These are phyloP conservation scores for Drosophila emarginata DNA, from an alignment of 2,888 invertebrate genomes.

Conservation along the genomic window DNA sequence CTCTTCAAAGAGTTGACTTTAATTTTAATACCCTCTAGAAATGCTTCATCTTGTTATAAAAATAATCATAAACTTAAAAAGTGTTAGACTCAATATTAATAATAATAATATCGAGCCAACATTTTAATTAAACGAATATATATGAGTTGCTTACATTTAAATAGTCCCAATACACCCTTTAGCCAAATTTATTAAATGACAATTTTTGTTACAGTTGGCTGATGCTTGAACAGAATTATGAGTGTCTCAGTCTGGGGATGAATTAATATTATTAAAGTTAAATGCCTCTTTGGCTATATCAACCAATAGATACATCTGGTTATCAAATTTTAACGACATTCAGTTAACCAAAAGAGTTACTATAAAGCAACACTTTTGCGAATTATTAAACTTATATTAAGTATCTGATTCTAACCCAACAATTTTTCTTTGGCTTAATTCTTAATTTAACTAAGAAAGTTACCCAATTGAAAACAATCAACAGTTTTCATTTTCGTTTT, in stretches of 20 bases:
- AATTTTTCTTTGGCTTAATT: neutral
- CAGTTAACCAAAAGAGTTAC: neutral
- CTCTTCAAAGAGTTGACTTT: neutral
- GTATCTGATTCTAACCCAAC: too few species aligned
- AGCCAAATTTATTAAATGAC: neutral
- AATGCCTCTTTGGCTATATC: neutral
- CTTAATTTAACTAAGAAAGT: slow-evolving; percentile 1
- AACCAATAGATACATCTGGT: neutral
- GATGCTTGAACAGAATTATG: neutral
- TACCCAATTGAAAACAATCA: slow-evolving; percentile 1
- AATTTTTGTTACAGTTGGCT: neutral
- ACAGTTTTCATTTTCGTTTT: slow-evolving; percentile 9
- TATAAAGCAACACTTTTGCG: too few species aligned
- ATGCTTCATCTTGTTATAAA: too few species aligned
- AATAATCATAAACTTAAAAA: too few species aligned
- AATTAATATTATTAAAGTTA: slow-evolving; percentile 3
- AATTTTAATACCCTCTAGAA: too few species aligned
- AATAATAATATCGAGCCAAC: too few species aligned
- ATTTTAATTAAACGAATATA: too few species aligned
- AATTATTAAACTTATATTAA: too few species aligned
- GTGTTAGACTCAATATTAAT: too few species aligned
- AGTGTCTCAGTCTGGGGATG: neutral
- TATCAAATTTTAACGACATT: neutral
- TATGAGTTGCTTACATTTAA: neutral
- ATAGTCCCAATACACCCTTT: neutral